phyloP scores from a whole-genome alignment of 2,113 vertebrate species.

The Lutjanus erythropterus region DNA sequence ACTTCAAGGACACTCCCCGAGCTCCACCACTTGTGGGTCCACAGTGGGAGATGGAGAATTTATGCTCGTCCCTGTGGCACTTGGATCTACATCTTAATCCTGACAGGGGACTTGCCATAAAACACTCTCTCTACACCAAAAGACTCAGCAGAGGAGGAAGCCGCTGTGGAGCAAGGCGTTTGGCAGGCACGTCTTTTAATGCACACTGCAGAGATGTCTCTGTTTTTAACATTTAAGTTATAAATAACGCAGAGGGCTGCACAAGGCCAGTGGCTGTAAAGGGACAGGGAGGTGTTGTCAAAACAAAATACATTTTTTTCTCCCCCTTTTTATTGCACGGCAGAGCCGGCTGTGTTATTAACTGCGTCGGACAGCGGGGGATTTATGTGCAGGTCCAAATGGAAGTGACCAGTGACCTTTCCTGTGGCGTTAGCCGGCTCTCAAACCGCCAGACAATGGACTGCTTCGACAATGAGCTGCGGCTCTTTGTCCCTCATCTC shows the following conservation, averaged over 20 bases:
- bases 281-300: conserved; percentile 76
- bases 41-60: conserved; percentile 78
- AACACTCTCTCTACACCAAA: conserved; percentile 74
- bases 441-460: conserved; percentile 75
- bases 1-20: conserved; percentile 78
- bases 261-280: conserved; percentile 70
- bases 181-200: conserved; percentile 71
- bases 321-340: conserved; percentile 60
- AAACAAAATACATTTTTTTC: conserved; percentile 72
- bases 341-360: conserved; percentile 69
- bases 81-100: conserved; percentile 82
- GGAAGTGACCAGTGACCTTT: conserved; percentile 84
- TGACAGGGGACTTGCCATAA: conserved; percentile 76
- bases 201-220: conserved; percentile 71
- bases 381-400: conserved; percentile 82
- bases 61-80: conserved; percentile 76
- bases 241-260: conserved; percentile 72
- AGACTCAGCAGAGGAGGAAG: conserved; percentile 65
- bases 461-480: conserved; percentile 70
- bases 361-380: conserved; percentile 66
- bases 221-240: conserved; percentile 83
- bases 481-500: conserved; percentile 72
- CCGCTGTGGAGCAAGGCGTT: conserved; percentile 56
- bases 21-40: conserved; percentile 72
- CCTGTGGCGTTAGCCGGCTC: conserved; percentile 71